Percentiles rank a stretch among this genome's conserved stretches.
These are phyloP conservation scores for Drosophila antonietae DNA, from an alignment of 2,888 invertebrate species.

Conservation along the genomic window DNA sequence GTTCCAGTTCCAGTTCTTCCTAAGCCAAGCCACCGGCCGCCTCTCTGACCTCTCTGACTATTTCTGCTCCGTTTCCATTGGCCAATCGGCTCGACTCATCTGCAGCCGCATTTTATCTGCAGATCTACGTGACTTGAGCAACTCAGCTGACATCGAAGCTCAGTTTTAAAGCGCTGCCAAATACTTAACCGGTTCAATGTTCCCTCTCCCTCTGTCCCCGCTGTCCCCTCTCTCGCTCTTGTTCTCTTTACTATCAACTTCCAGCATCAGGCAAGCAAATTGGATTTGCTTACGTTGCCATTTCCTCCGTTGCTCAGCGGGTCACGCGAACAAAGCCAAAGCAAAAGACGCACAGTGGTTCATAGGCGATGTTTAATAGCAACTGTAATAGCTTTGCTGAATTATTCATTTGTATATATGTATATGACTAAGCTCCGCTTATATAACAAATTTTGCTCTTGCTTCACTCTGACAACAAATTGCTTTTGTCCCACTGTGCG, in stretches of 20 bases:
- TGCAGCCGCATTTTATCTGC: slow-evolving; percentile 29
- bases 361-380: neutral
- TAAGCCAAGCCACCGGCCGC: no score
- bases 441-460: no score
- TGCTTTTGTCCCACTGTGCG: slow-evolving; percentile 27
- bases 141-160: slow-evolving; percentile 30
- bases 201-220: neutral
- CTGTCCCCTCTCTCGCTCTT: neutral
- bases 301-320: slow-evolving; percentile 45
- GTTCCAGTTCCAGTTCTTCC: slow-evolving; percentile 3
- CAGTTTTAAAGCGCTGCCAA: slow-evolving; percentile 23
- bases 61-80: slow-evolving; percentile 7
- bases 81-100: slow-evolving; percentile 36
- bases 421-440: neutral
- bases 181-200: slow-evolving; percentile 51
- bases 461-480: neutral
- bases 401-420: neutral
- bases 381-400: no score
- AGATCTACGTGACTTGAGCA: slow-evolving; percentile 47
- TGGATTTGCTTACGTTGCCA: slow-evolving; percentile 58
- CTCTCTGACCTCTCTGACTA: slow-evolving; percentile 4
- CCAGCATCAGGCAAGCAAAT: slow-evolving; percentile 43
- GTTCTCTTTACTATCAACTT: slow-evolving; percentile 4
- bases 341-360: slow-evolving; percentile 48
- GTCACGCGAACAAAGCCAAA: slow-evolving; percentile 58